These are phyloP conservation scores for Sterna hirundo DNA, from an alignment of 2,113 vertebrate species.

Conservation along the genomic window DNA sequence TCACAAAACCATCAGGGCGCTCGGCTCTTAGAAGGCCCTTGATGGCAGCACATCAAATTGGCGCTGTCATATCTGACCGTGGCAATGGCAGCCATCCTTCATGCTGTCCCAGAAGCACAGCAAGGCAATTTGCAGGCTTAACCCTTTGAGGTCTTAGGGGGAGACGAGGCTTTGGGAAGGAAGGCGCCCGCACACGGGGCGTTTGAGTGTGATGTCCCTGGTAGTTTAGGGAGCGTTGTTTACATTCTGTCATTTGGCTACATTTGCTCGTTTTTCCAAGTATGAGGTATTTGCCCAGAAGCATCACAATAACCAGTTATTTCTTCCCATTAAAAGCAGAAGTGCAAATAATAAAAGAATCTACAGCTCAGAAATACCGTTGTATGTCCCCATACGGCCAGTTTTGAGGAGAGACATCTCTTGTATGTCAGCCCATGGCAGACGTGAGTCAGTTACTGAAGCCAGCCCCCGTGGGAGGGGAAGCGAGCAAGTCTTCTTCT, in stretches of 20 bases:
- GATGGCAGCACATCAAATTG: slow-evolving; percentile 93
- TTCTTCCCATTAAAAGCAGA: background rate
- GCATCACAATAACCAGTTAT: background rate
- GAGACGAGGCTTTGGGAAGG: background rate
- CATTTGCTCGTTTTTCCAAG: slow-evolving; percentile 37
- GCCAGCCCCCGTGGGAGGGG: background rate
- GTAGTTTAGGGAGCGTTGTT: background rate
- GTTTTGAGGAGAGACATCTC: background rate
- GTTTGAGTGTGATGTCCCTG: background rate
- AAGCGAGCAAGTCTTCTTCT: background rate
- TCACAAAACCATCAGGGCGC: slow-evolving; percentile 97
- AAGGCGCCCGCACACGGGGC: fast-evolving
- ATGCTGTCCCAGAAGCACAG: slow-evolving; percentile 79
- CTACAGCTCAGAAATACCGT: background rate
- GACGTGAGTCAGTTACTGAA: background rate
- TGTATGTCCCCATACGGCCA: background rate
- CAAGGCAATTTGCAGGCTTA: slow-evolving; percentile 77
- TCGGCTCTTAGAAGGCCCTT: slow-evolving; percentile 88
- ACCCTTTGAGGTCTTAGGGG: slow-evolving; percentile 74
- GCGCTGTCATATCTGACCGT: slow-evolving; percentile 89
- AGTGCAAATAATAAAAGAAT: background rate
- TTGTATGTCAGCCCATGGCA: background rate
- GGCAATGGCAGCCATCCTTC: slow-evolving; percentile 86
- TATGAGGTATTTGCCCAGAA: background rate
- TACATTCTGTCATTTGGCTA: slow-evolving; percentile 14